Conservation (phyloP, 2,888 invertebrate genomes). For the Cephus pulcher region DNA sequence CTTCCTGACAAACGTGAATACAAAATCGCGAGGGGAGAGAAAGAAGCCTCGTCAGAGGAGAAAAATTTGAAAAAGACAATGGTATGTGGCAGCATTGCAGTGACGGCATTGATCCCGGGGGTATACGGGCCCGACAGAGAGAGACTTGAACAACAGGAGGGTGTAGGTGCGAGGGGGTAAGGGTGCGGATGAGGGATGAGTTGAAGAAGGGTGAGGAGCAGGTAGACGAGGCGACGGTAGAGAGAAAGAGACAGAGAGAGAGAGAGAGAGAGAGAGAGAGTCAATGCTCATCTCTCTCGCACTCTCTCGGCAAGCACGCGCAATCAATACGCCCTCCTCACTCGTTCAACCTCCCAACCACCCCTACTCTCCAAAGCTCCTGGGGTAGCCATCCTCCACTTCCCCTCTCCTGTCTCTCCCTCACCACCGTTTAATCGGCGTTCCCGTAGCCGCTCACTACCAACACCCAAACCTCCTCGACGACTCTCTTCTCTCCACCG, state of each 20-base stretch:
- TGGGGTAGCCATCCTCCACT: slow-evolving; percentile 7
- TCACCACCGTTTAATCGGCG: neutral
- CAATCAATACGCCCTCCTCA: slow-evolving; percentile 59
- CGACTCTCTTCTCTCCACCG: too few relatives aligned
- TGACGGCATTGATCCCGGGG: slow-evolving; percentile 46
- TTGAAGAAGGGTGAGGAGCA: slow-evolving; percentile 14
- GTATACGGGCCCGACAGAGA: slow-evolving; percentile 15
- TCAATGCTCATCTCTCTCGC: slow-evolving; percentile 35
- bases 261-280: slow-evolving; percentile 27
- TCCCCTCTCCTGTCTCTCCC: slow-evolving; percentile 25
- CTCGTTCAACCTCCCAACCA: slow-evolving; percentile 26
- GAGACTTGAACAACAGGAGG: slow-evolving; percentile 10
- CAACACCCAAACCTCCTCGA: too few relatives aligned
- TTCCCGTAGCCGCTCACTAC: too few relatives aligned
- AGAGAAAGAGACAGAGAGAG: slow-evolving; percentile 14
- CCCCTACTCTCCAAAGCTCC: slow-evolving; percentile 13
- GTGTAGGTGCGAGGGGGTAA: neutral
- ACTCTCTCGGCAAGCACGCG: slow-evolving; percentile 47
- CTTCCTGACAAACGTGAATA: neutral
- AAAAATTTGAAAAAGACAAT: slow-evolving; percentile 17
- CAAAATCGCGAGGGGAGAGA: neutral
- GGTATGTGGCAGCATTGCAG: slow-evolving; percentile 42
- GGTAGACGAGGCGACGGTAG: slow-evolving; percentile 18
- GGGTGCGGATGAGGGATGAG: neutral
- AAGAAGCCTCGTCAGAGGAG: neutral